Evolutionary conservation across 64 coral and sea anemone species (phyloP).

Genomic region (Stichodactyla helianthus): DNA sequence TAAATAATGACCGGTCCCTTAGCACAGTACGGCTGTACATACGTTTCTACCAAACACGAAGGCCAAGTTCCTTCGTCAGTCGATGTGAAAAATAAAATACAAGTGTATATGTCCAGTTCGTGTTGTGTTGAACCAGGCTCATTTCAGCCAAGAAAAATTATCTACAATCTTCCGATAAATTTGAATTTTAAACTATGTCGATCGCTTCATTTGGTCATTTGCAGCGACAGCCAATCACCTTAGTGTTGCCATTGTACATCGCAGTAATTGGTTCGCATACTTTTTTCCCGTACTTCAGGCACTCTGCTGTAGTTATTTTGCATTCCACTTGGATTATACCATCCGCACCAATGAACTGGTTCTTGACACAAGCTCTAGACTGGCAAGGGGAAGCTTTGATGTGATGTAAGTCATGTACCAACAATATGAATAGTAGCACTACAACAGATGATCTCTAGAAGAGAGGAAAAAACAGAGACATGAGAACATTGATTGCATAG

Average conservation of each 20-base stretch:
- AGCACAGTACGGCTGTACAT: no score
- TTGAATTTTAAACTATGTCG: neutral
- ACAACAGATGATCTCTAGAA: neutral
- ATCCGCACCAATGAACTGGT: neutral
- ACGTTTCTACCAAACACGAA: neutral
- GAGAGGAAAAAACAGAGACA: neutral
- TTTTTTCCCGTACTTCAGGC: neutral
- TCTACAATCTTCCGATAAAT: neutral
- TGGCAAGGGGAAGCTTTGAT: neutral
- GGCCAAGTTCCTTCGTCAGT: neutral
- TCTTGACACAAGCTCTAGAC: conserved; percentile 2
- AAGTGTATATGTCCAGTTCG: neutral
- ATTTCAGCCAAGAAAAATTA: neutral
- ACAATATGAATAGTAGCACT: neutral
- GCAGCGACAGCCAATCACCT: neutral
- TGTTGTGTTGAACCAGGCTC: neutral
- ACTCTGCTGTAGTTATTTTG: neutral
- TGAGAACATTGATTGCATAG: neutral
- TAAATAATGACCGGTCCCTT: no score
- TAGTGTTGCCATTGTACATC: neutral
- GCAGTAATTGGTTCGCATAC: neutral
- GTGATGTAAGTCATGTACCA: neutral
- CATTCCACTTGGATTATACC: neutral
- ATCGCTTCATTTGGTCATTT: neutral
- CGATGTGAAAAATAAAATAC: neutral